phyloP scores from a whole-genome alignment of 2,113 vertebrate species.

The Cryptomyrus ogoouensis region DNA sequence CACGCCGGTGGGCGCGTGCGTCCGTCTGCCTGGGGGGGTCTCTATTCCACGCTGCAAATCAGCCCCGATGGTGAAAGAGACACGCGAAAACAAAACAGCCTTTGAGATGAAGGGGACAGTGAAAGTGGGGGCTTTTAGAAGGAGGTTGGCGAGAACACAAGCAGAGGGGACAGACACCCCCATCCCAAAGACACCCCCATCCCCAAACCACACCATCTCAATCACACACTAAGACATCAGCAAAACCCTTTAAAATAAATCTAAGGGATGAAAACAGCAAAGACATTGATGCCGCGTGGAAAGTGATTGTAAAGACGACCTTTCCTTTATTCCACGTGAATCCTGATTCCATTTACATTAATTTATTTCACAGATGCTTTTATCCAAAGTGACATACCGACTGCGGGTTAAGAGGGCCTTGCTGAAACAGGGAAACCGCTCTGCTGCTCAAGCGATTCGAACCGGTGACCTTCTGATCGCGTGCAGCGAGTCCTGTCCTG shows the following conservation, averaged over 20 bases:
- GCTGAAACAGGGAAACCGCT: background rate
- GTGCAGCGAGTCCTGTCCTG: background rate
- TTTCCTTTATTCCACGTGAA: background rate
- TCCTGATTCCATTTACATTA: background rate
- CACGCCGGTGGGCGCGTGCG: background rate
- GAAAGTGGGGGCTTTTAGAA: background rate
- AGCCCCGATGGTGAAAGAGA: background rate
- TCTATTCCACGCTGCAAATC: background rate
- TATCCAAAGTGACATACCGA: background rate
- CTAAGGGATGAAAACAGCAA: background rate
- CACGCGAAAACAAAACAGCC: background rate
- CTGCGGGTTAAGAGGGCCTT: background rate
- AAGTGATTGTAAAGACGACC: background rate
- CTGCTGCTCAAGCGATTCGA: background rate
- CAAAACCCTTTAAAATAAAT: background rate
- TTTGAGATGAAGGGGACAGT: background rate
- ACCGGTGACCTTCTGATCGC: background rate
- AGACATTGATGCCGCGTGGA: background rate
- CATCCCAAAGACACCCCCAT: background rate
- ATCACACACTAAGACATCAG: background rate
- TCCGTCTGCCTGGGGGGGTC: background rate
- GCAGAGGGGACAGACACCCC: background rate
- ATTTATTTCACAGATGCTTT: background rate
- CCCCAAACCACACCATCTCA: background rate
- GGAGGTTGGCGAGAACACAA: background rate